A percentile compares a stretch with the other conserved stretches of the same genome.
Evolutionary conservation across 1,140 invertebrate genomes (phyloP).

Genomic region (Solenopsis invicta): DNA sequence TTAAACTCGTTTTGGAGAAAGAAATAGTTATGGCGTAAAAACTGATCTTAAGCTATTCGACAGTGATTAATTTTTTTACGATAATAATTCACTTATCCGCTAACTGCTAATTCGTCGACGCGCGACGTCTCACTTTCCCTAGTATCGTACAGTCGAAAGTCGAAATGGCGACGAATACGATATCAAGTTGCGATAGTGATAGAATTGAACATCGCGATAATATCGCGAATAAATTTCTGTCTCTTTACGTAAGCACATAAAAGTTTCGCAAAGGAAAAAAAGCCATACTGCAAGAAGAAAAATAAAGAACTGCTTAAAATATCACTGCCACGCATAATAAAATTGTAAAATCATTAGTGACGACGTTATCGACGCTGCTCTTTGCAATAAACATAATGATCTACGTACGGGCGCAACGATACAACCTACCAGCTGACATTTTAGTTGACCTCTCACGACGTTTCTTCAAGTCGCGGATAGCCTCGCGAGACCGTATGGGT

Average conservation of each 20-base stretch:
- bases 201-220: constrained; percentile 9
- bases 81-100: constrained; percentile 72
- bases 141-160: background rate
- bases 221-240: constrained; percentile 44
- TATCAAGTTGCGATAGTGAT: constrained; percentile 24
- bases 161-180: background rate
- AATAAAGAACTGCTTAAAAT: background rate
- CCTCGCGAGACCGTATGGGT: constrained; percentile 14
- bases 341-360: background rate
- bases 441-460: constrained; percentile 64
- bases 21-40: constrained; percentile 31
- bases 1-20: constrained; percentile 22
- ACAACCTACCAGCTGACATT: constrained; percentile 67
- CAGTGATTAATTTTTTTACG: constrained; percentile 73
- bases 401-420: constrained; percentile 61
- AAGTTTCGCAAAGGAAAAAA: constrained; percentile 5
- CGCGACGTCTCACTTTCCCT: constrained; percentile 65
- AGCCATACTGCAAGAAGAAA: background rate
- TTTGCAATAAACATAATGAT: constrained; percentile 39
- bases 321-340: constrained; percentile 23
- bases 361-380: background rate
- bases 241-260: constrained; percentile 27
- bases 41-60: constrained; percentile 66
- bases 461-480: constrained; percentile 59
- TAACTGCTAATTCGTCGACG: constrained; percentile 56